phyloP scores from a whole-genome alignment of 2,888 invertebrate species.

The Latrodectus hesperus region DNA sequence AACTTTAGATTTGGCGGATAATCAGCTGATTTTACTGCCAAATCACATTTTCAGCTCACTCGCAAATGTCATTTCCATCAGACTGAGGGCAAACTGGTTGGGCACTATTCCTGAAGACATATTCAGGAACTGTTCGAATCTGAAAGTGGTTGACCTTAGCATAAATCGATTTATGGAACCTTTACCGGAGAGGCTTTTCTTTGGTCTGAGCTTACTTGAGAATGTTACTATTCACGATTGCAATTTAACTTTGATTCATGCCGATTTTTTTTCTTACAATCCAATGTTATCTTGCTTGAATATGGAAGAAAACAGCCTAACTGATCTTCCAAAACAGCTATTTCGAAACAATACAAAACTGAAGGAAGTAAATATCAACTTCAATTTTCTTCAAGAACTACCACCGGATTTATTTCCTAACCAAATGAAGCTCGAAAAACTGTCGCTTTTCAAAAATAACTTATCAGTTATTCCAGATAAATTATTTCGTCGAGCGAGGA shows the following conservation, averaged over 20 bases:
- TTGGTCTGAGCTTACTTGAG: constrained; percentile 38
- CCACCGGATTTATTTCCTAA: constrained; percentile 44
- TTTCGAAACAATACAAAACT: constrained; percentile 69
- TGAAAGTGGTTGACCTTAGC: constrained; percentile 80
- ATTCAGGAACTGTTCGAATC: constrained; percentile 62
- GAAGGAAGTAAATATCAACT: constrained; percentile 69
- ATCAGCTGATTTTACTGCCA: constrained; percentile 56
- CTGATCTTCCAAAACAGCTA: constrained; percentile 76
- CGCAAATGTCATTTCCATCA: constrained; percentile 34
- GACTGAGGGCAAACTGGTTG: constrained; percentile 53
- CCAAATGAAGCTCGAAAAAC: constrained; percentile 49
- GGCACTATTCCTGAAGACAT: constrained; percentile 53
- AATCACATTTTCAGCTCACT: constrained; percentile 54
- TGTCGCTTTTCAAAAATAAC: constrained; percentile 60
- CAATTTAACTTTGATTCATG: constrained; percentile 79
- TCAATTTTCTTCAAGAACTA: constrained; percentile 58
- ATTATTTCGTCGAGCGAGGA: constrained; percentile 49
- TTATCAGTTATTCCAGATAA: constrained; percentile 44
- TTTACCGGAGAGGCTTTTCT: constrained; percentile 73
- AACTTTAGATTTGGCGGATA: constrained; percentile 63
- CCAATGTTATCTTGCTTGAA: constrained; percentile 83
- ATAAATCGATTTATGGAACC: constrained; percentile 64
- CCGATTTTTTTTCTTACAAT: constrained; percentile 80
- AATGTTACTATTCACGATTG: constrained; percentile 45
- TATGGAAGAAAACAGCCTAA: constrained; percentile 80